phyloP scores from a whole-genome alignment of 2,113 vertebrate genomes.

The Sinocyclocheilus anophthalmus region DNA sequence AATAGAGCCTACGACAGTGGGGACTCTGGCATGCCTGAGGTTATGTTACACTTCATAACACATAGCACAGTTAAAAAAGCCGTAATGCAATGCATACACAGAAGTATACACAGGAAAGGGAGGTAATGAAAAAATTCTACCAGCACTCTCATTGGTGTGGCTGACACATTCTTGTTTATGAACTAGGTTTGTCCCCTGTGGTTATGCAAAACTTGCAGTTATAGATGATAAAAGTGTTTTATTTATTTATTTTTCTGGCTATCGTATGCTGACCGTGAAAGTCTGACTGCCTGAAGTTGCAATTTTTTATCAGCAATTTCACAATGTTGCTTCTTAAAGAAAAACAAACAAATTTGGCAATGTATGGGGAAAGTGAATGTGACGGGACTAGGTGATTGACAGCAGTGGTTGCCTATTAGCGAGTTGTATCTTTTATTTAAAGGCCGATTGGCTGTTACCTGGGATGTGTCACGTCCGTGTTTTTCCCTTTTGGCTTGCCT shows the following conservation, averaged over 20 bases:
- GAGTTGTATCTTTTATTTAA: too few relatives aligned
- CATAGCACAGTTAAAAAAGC: neutral
- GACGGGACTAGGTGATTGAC: too few relatives aligned
- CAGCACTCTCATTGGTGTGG: neutral
- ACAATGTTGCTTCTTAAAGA: slow-evolving; percentile 12
- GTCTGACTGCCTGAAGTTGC: neutral
- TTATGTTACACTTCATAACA: slow-evolving; percentile 19
- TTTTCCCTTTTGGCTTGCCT: too few relatives aligned
- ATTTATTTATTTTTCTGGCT: neutral
- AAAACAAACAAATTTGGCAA: slow-evolving; percentile 15
- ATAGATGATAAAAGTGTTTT: slow-evolving; percentile 33
- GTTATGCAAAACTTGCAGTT: slow-evolving; percentile 22
- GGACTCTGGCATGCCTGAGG: slow-evolving; percentile 18
- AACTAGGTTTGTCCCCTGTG: neutral
- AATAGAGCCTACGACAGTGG: slow-evolving; percentile 15
- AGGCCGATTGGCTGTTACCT: too few relatives aligned
- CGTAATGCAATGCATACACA: neutral
- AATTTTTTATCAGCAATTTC: neutral
- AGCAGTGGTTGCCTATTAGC: too few relatives aligned
- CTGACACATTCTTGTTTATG: slow-evolving; percentile 14
- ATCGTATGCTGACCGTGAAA: slow-evolving; percentile 18
- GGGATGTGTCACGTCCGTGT: too few relatives aligned
- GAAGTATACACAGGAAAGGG: neutral
- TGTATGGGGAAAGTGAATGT: slow-evolving; percentile 18
- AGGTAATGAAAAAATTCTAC: slow-evolving; percentile 9